Evolutionary conservation across 2,888 invertebrate species (phyloP).

Genomic region (Carabus problematicus): DNA sequence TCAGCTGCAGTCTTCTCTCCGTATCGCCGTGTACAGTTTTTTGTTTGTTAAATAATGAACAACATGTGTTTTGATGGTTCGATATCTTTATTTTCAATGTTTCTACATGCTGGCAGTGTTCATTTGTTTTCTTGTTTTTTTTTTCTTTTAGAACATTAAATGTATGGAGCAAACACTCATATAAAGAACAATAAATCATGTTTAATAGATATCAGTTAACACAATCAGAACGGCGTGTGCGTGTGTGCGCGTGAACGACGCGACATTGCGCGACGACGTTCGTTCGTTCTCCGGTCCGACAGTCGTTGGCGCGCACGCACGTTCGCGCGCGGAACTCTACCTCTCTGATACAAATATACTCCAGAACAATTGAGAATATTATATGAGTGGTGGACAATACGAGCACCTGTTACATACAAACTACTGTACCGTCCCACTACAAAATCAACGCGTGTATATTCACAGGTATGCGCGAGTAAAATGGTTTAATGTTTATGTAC

Average conservation of each 20-base stretch:
- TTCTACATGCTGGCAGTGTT: slow-evolving; percentile 42
- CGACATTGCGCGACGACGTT: not conserved
- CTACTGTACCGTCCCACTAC: slow-evolving; percentile 35
- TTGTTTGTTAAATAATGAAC: slow-evolving; percentile 18
- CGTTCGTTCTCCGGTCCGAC: not conserved
- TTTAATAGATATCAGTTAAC: slow-evolving; percentile 41
- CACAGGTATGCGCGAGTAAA: slow-evolving; percentile 39
- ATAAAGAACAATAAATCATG: slow-evolving; percentile 43
- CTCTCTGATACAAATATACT: slow-evolving; percentile 39
- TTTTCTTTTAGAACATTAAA: slow-evolving; percentile 41
- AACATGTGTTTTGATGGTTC: slow-evolving; percentile 35
- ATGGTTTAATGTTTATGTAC: slow-evolving; percentile 30
- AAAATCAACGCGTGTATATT: slow-evolving; percentile 40
- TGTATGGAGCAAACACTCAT: slow-evolving; percentile 43
- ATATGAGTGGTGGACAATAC: slow-evolving; percentile 39
- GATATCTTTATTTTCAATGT: slow-evolving; percentile 43
- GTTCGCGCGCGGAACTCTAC: slow-evolving; percentile 28
- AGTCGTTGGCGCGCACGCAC: not conserved
- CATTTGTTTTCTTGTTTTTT: slow-evolving; percentile 34
- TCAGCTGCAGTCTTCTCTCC: slow-evolving; percentile 3
- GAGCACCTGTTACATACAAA: slow-evolving; percentile 33
- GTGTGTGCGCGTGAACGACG: slow-evolving; percentile 3
- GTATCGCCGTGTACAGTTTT: no score
- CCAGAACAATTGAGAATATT: slow-evolving; percentile 39
- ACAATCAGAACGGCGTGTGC: slow-evolving; percentile 33